phyloP scores from a whole-genome alignment of 1,140 invertebrate genomes.

The Apocrypta bakeri region DNA sequence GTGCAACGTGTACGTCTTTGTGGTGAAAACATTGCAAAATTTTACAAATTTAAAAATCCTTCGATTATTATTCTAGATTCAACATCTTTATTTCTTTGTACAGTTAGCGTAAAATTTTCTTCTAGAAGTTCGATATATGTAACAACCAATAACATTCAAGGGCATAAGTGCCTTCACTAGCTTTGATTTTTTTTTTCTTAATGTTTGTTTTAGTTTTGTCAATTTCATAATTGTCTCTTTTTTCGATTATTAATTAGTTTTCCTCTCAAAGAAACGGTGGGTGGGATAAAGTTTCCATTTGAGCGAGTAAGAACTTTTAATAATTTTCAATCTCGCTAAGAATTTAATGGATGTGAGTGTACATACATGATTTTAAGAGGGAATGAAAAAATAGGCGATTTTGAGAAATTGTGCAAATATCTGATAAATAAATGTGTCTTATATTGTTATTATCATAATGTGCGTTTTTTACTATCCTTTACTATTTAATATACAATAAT shows the following conservation, averaged over 20 bases:
- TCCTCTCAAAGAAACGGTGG: conserved; percentile 35
- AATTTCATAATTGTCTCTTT: conserved; percentile 25
- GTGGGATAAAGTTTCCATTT: conserved; percentile 48
- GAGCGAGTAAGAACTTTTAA: conserved; percentile 34
- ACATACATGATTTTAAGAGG: conserved; percentile 53
- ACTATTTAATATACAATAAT: conserved; percentile 12
- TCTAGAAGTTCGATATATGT: conserved; percentile 43
- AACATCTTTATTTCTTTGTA: conserved; percentile 48
- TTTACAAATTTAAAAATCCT: conserved; percentile 32
- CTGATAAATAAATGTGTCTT: conserved; percentile 71
- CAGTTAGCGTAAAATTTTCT: conserved; percentile 43
- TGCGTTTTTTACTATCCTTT: conserved; percentile 52
- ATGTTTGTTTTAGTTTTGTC: conserved; percentile 40
- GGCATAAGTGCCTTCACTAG: conserved; percentile 44
- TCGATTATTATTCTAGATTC: conserved; percentile 30
- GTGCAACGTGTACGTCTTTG: background rate
- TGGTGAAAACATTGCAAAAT: background rate
- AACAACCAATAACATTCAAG: conserved; percentile 44
- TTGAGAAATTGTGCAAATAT: conserved; percentile 55
- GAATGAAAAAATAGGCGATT: conserved; percentile 53
- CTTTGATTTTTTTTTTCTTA: conserved; percentile 27
- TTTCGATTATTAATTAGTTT: conserved; percentile 15
- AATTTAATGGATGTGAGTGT: conserved; percentile 50
- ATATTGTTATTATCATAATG: conserved; percentile 65
- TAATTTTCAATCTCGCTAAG: conserved; percentile 49